Conservation (phyloP, 2,113 vertebrate species). For the Peromyscus californicus region DNA sequence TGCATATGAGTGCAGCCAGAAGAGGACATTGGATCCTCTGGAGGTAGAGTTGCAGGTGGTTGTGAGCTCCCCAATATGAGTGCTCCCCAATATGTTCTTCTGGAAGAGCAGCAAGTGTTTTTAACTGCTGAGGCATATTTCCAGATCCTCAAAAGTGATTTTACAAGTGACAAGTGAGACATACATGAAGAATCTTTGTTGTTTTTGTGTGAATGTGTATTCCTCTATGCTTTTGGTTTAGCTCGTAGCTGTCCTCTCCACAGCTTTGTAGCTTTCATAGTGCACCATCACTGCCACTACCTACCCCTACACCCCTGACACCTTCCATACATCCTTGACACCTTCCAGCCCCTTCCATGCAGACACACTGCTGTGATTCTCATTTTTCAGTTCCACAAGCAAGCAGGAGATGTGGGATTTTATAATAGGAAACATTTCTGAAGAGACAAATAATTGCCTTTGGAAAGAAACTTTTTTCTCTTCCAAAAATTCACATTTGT, state of each 20-base stretch:
- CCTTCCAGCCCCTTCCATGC: not conserved
- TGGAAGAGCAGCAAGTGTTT: not conserved
- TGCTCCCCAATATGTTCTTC: not conserved
- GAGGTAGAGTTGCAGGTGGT: not conserved
- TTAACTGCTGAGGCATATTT: not conserved
- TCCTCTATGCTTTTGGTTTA: not conserved
- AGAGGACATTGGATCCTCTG: not conserved
- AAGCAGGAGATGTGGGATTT: conserved; percentile 16
- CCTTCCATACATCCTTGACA: not conserved
- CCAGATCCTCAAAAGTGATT: not conserved
- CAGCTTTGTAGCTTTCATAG: not conserved
- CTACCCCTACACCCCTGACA: not conserved
- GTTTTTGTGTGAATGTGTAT: not conserved
- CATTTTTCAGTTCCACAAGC: conserved; percentile 12
- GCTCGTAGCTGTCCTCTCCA: not conserved
- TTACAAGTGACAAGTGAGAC: not conserved
- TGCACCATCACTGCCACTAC: not conserved
- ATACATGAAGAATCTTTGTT: not conserved
- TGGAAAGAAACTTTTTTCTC: conserved; percentile 72
- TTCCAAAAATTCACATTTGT: conserved; percentile 76
- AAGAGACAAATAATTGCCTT: conserved; percentile 72
- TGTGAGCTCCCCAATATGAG: not conserved
- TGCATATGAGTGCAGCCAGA: no score
- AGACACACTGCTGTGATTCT: conserved; percentile 44
- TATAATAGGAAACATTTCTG: conserved; percentile 68